Evolutionary conservation across 1,140 invertebrate genomes (phyloP), one percentile per base, ranked within the genome.

Genomic region (Frieseomelitta varia): DNA sequence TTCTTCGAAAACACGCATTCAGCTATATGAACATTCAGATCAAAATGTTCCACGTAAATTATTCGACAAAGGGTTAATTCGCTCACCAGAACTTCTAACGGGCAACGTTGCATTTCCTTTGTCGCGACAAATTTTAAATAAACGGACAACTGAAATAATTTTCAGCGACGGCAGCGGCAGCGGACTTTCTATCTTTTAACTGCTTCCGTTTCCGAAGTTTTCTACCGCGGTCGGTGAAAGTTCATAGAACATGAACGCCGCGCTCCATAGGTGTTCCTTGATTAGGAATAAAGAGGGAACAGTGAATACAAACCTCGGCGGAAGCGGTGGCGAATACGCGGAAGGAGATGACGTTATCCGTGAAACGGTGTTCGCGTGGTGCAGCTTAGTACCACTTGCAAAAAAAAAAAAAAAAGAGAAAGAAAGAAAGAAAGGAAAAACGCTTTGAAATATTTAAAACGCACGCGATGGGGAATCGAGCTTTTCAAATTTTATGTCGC

Each of bases 121-220:
- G 15, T 4, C 2, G 12, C 15, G n/a, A 24, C 15, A n/a, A 75
- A 34, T 30, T 75, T 75, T 58, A 58, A 75, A 58, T 58, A 58
- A 58, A 75, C 55, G 30, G 19, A 75, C 55, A 15, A 19, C 15
- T 39, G 55, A 75, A 51, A 80, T 58, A 72, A 81, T 81, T 81
- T 80, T 14, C 24, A 2, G 34, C 24, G 4, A 11, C 21, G 47
- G 47, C 55, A 51, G n/a, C 24, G 4, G 34, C 24, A 2, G 17
- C 21, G 47, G n/a, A n/a, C 21, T 27, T 58, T 63, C 14, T 34
- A 53, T 53, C 21, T 53, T 39, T 65, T 65, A 65, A 65, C 34
- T 65, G 79, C 15, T 73, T 75, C n/a, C 71, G 71, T 11, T 39
- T 74, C 58, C 34, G 79, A 68, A 69, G 53, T 30, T 75, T 81